Conservation (phyloP, 2,888 invertebrate species). For the Thymelicus acteon region DNA sequence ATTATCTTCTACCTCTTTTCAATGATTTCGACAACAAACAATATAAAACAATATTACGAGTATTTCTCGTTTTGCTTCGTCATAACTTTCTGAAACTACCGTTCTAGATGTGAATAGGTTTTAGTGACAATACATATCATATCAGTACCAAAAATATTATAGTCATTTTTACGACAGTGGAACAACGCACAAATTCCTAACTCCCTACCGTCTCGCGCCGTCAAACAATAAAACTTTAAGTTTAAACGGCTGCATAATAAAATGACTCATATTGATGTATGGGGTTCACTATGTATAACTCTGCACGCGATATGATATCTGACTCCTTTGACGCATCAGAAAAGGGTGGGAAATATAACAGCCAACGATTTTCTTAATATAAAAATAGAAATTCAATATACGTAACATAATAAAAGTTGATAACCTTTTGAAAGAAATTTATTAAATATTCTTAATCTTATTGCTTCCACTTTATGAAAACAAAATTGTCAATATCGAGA, state of each 20-base stretch:
- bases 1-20: too few relatives aligned
- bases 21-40: too few relatives aligned
- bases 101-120: background rate
- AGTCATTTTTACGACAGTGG: background rate
- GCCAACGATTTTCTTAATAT: background rate
- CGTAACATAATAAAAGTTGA: too few relatives aligned
- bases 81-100: background rate
- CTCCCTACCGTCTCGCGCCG: constrained; percentile 5
- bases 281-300: constrained; percentile 1
- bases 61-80: too few relatives aligned
- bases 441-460: background rate
- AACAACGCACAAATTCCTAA: constrained; percentile 19
- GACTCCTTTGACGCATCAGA: background rate
- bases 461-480: too few relatives aligned
- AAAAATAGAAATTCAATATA: background rate
- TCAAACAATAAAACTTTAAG: constrained; percentile 28
- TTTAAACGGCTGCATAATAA: constrained; percentile 20
- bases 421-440: background rate
- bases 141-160: background rate
- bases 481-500: too few relatives aligned
- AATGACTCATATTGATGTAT: constrained; percentile 32
- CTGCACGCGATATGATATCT: constrained; percentile 24
- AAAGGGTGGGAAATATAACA: background rate
- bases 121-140: background rate
- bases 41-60: too few relatives aligned